Percentiles rank a stretch among this genome's conserved stretches.
Evolutionary conservation across 2,888 invertebrate species (phyloP).

Genomic region (Protophormia terraenovae): DNA sequence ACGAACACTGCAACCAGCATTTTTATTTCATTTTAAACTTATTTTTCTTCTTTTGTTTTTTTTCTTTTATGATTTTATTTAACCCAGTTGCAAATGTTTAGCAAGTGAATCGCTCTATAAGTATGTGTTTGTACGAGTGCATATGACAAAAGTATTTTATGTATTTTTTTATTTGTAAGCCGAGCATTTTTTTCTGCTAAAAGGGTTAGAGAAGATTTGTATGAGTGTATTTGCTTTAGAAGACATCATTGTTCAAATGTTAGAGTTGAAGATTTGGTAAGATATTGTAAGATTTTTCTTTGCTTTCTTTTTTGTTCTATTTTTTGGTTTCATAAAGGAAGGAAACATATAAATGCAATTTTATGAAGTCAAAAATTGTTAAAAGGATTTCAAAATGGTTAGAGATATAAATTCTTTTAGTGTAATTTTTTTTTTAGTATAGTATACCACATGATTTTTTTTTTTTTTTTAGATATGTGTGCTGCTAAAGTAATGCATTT

Average conservation of each 20-base stretch:
- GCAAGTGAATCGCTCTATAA: background rate
- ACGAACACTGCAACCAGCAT: constrained; percentile 45
- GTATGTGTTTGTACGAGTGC: constrained; percentile 33
- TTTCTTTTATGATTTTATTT: constrained; percentile 24
- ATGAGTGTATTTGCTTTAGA: constrained; percentile 29
- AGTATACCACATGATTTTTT: background rate
- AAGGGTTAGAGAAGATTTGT: background rate
- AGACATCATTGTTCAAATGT: constrained; percentile 57
- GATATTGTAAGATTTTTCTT: background rate
- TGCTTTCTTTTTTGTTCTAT: background rate
- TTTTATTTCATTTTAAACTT: constrained; percentile 10
- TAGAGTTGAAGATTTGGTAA: constrained; percentile 56
- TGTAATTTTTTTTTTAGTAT: background rate
- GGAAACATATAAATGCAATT: constrained; percentile 60
- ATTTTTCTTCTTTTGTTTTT: background rate
- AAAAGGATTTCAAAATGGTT: constrained; percentile 52
- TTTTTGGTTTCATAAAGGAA: constrained; percentile 52
- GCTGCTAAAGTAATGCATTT: constrained; percentile 39
- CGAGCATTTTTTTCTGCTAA: background rate
- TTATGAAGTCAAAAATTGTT: constrained; percentile 58
- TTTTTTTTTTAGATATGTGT: background rate
- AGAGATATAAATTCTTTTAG: constrained; percentile 49
- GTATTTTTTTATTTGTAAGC: constrained; percentile 54
- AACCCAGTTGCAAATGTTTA: constrained; percentile 54
- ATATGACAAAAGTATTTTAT: constrained; percentile 68